Evolutionary conservation across 2,113 vertebrate genomes (phyloP), one percentile per base, ranked within the genome.

Genomic region (Caloenas nicobarica): DNA sequence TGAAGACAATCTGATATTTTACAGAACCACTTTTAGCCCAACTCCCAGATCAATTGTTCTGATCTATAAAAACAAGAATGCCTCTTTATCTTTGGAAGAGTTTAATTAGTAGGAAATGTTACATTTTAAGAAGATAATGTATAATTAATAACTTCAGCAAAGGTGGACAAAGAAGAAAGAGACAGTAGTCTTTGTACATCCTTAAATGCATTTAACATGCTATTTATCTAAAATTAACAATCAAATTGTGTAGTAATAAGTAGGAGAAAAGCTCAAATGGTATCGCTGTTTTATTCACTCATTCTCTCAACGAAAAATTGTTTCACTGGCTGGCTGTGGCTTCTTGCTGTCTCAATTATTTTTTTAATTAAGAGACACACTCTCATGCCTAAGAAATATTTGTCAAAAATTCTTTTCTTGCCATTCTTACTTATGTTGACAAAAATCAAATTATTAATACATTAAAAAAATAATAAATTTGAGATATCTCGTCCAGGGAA

Each of bases 171-270:
- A 90, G 74, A 90, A 87, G 57, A 87, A 87, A 79, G 92, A 93
- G n/a, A 88, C 25, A 61, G 38, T 33, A 68, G 72, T 46, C 77
- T 89, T 95, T 94, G 76, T 84, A 80, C 26, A 58, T 44, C 74
- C 48, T 66, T 90, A 48, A 86, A 91, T 88, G 76, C 71, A 94
- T 93, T 95, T 94, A 81, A 33, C 58, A 51, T 0, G 10, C n/a
- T 80, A 92, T 89, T 92, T 88, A 91, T 90, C 81, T 94, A 84
- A 86, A 96, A 93, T 92, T 88, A 94, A 87, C 1, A 4, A 96
- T 81, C 81, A 89, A 85, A 91, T 66, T 68, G 22, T 64, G 46
- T 53, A 85, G 57, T 42, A 79, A 56, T 57, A 82, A 72, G 61
- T 78, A 33, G 26, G 36, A 86, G 65, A 82, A 87, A 90, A 87